Conservation (phyloP, 64 coral and sea anemone genomes). For the Porites lutea region DNA sequence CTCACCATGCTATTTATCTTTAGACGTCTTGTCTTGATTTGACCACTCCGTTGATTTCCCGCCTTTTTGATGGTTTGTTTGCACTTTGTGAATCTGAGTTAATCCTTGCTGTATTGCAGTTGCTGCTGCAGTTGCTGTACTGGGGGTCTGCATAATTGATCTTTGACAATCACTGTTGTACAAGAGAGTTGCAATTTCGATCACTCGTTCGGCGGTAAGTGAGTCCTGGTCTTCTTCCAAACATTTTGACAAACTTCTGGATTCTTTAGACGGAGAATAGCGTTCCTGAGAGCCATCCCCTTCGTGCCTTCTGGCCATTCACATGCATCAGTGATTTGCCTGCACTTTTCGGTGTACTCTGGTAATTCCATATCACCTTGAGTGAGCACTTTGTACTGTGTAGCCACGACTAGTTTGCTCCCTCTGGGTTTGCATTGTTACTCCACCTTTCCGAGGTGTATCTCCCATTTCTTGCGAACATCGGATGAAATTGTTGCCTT, state of each 20-base stretch:
- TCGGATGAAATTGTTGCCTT: not conserved
- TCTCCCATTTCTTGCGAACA: conserved; percentile 3
- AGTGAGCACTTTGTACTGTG: too few relatives aligned
- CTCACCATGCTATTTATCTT: not conserved
- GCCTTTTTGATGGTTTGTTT: conserved; percentile 4
- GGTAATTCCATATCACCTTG: conserved; percentile 6
- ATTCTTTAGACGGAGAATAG: conserved; percentile 5
- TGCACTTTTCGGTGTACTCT: not conserved
- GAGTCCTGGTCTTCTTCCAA: not conserved
- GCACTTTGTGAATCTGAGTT: not conserved
- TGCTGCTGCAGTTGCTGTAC: conserved; percentile 5
- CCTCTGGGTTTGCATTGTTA: too few relatives aligned
- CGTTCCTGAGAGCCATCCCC: not conserved
- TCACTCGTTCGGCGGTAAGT: conserved; percentile 10
- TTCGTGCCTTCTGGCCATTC: not conserved
- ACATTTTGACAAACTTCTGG: not conserved
- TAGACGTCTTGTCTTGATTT: not conserved
- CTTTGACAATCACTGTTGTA: conserved; percentile 43
- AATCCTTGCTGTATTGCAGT: conserved; percentile 15
- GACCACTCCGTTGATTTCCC: not conserved
- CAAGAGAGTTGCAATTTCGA: not conserved
- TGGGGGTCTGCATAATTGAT: conserved; percentile 27
- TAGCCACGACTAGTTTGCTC: too few relatives aligned
- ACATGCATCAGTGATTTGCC: conserved; percentile 1
- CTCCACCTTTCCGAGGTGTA: too few relatives aligned